A percentile compares a stretch with the other conserved stretches of the same genome.
These are phyloP conservation scores for Tenebrio molitor DNA, from an alignment of 1,140 invertebrate species.

Conservation along the genomic window DNA sequence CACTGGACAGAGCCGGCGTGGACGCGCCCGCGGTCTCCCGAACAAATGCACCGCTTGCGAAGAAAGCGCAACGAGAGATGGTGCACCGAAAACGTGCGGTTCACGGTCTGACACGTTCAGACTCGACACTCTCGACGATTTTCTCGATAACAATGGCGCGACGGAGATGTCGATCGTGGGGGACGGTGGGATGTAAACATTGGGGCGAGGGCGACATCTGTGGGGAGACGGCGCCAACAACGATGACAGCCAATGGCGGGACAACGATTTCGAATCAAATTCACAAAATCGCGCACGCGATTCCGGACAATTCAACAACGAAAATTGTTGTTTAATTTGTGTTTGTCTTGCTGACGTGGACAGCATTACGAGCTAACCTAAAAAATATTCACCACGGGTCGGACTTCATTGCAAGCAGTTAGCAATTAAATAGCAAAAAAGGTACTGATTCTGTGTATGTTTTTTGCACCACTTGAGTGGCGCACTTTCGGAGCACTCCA, in stretches of 20 bases:
- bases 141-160: conserved; percentile 53
- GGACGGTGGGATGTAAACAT: conserved; percentile 39
- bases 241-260: too few species aligned
- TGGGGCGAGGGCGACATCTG: conserved; percentile 8
- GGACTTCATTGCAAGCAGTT: too few species aligned
- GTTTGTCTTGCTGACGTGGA: too few species aligned
- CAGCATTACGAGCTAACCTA: too few species aligned
- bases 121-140: conserved; percentile 22
- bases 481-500: too few species aligned
- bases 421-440: too few species aligned
- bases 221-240: not conserved
- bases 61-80: conserved; percentile 3
- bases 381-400: too few species aligned
- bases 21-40: not conserved
- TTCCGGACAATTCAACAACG: too few species aligned
- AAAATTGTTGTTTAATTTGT: too few species aligned
- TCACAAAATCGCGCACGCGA: not conserved
- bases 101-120: not conserved
- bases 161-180: conserved; percentile 44
- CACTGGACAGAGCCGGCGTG: not conserved
- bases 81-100: not conserved
- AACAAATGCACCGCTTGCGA: not conserved
- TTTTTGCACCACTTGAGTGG: too few species aligned
- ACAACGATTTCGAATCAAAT: too few species aligned
- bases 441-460: too few species aligned